These are phyloP conservation scores for Glyphotaelius pellucidus DNA, from an alignment of 2,888 invertebrate genomes.

Conservation along the genomic window DNA sequence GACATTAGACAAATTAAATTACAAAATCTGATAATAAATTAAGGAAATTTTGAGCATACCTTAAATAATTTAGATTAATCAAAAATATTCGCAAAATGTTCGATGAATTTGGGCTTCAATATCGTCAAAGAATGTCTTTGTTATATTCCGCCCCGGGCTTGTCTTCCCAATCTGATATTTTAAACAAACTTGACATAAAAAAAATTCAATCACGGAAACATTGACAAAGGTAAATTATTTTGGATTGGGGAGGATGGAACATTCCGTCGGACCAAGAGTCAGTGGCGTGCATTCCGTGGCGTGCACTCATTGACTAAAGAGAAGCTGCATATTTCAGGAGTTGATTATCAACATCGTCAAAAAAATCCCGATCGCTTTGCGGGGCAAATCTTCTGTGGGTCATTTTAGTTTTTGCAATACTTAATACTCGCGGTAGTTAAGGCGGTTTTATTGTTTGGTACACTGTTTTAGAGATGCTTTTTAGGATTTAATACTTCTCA, in stretches of 20 bases:
- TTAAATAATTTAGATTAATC: slow-evolving; percentile 8
- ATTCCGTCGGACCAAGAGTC: background rate
- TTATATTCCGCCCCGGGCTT: background rate
- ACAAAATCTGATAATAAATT: background rate
- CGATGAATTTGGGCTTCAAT: background rate
- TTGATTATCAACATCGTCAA: no score
- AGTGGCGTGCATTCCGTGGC: background rate
- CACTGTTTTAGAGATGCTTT: no score
- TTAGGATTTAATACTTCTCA: no score
- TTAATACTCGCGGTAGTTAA: no score
- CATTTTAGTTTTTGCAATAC: no score
- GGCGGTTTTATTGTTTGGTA: no score
- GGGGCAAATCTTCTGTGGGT: no score
- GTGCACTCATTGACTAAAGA: no score
- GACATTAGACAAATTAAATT: background rate
- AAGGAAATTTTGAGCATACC: slow-evolving; percentile 8
- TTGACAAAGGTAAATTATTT: background rate
- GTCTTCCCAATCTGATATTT: background rate
- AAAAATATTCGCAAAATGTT: slow-evolving; percentile 13
- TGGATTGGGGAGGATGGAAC: background rate
- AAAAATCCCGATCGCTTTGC: no score
- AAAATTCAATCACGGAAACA: background rate
- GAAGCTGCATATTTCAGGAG: no score
- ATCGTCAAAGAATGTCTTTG: slow-evolving; percentile 31
- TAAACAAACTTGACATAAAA: background rate